Evolutionary conservation across 2,797 vertebrate species (phyloP).

Genomic region (Parauchenoglanis punctatus): DNA sequence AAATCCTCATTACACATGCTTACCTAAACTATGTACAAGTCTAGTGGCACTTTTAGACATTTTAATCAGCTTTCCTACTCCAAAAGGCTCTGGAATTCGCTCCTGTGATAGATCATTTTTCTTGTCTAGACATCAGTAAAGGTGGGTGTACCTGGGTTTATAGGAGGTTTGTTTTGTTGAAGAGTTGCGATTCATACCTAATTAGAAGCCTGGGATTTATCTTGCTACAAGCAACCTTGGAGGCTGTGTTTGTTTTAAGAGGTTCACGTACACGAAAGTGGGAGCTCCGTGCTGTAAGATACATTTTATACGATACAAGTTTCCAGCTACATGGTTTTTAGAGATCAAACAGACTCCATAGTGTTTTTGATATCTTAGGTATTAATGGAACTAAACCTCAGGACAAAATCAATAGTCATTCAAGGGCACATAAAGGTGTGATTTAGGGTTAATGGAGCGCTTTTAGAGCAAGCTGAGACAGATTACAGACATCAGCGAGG

Average conservation of each 20-base stretch:
- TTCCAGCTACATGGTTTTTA: conserved; percentile 32
- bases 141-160: neutral
- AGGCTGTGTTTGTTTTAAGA: conserved; percentile 10
- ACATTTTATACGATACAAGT: neutral
- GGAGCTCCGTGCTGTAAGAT: neutral
- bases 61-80: neutral
- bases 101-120: neutral
- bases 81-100: neutral
- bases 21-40: neutral
- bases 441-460: conserved; percentile 54
- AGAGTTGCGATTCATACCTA: neutral
- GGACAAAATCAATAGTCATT: conserved; percentile 56
- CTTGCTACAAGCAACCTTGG: neutral
- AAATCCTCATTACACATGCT: neutral
- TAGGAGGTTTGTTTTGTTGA: neutral
- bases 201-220: neutral
- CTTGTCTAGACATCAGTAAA: neutral
- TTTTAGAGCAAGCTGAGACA: conserved; percentile 31
- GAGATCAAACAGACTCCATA: conserved; percentile 34
- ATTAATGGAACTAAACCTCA: conserved; percentile 45
- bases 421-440: conserved; percentile 48
- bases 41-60: neutral
- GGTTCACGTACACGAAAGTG: neutral
- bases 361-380: conserved; percentile 40
- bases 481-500: conserved; percentile 22